Evolutionary conservation across 2,113 vertebrate genomes (phyloP).

Genomic region (Mesitornis unicolor): DNA sequence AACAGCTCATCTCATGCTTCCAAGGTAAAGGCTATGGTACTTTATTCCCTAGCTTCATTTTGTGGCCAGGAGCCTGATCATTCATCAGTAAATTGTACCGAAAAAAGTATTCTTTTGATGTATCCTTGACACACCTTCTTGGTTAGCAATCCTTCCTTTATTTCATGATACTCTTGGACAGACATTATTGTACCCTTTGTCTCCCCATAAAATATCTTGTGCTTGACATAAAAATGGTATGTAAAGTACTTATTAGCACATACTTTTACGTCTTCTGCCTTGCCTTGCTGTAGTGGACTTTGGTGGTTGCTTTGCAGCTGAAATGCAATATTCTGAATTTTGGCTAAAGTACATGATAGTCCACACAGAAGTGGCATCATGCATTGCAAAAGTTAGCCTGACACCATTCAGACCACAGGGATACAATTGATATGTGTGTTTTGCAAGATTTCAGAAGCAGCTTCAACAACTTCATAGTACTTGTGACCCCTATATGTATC

Average conservation of each 20-base stretch:
- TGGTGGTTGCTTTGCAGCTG: neutral
- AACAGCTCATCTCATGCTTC: neutral
- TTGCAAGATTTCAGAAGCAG: neutral
- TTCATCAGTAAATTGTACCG: neutral
- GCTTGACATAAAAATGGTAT: neutral
- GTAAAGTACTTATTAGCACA: neutral
- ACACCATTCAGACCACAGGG: neutral
- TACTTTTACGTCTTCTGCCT: neutral
- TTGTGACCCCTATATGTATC: neutral
- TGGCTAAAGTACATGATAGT: neutral
- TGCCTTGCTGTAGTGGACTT: neutral
- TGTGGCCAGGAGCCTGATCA: neutral
- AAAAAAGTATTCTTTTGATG: neutral
- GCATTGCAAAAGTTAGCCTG: neutral
- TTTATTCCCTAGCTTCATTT: neutral
- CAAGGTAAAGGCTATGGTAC: neutral
- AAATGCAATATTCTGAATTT: neutral
- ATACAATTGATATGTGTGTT: neutral
- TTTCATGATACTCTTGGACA: neutral
- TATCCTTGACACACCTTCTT: neutral
- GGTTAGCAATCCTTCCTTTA: neutral
- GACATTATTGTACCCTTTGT: neutral
- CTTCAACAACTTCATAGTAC: neutral
- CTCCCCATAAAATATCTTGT: neutral
- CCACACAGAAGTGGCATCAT: neutral